These are phyloP conservation scores for Chanos chanos DNA, from an alignment of 2,797 vertebrate species.

Conservation along the genomic window DNA sequence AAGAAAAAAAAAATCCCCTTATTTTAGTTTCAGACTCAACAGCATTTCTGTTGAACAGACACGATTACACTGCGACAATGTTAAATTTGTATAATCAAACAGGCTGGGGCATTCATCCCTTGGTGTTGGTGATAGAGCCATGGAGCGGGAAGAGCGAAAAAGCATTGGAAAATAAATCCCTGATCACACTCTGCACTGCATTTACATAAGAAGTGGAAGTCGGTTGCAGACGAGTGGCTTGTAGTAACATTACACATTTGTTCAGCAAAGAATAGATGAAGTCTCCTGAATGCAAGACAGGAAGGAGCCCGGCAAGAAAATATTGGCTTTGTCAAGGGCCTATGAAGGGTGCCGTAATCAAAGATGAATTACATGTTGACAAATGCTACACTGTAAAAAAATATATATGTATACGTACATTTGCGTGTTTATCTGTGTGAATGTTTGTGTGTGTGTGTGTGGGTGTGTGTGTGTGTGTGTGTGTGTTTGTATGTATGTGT, in stretches of 20 bases:
- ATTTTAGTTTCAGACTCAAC: conserved; percentile 13
- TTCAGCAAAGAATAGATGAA: conserved; percentile 80
- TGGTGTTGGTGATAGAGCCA: conserved; percentile 67
- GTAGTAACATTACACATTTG: conserved; percentile 75
- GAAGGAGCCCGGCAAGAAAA: conserved; percentile 28
- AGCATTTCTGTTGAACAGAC: conserved; percentile 19
- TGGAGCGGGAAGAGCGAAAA: conserved; percentile 55
- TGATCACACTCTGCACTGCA: conserved; percentile 76
- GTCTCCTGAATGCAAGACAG: conserved; percentile 59
- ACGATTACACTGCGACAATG: conserved; percentile 51
- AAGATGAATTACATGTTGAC: conserved; percentile 50
- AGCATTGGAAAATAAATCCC: conserved; percentile 67
- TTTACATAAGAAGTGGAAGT: conserved; percentile 89
- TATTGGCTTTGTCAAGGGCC: conserved; percentile 53
- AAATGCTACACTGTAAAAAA: conserved; percentile 22
- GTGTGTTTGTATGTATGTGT: neutral
- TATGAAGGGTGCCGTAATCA: conserved; percentile 46
- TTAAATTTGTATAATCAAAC: conserved; percentile 46
- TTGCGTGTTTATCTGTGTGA: neutral
- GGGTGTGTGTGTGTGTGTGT: neutral
- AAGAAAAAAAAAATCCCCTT: conserved; percentile 30
- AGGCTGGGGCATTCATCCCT: conserved; percentile 59
- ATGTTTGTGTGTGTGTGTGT: conserved; percentile 12
- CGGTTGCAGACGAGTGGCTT: conserved; percentile 83
- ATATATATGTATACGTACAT: too few relatives aligned